Conservation (phyloP, 2,113 vertebrate species). For the Pomatorhinus ruficollis region DNA sequence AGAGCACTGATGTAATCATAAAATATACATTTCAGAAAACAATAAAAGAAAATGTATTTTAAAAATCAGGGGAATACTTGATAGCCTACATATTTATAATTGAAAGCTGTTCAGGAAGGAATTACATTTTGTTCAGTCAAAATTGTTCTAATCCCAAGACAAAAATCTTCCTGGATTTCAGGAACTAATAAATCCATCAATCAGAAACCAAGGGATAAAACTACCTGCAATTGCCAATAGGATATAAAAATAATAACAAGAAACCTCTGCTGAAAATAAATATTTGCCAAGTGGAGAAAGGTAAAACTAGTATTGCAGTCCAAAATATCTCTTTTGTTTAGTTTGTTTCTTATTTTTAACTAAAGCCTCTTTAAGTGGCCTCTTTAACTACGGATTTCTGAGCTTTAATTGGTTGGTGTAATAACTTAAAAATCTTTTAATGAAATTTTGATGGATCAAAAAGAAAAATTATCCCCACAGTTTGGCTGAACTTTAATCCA, state of each 20-base stretch:
- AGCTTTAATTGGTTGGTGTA: neutral
- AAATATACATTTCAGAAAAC: neutral
- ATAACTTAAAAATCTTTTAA: neutral
- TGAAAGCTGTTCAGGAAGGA: neutral
- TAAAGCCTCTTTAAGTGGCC: neutral
- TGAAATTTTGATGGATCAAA: neutral
- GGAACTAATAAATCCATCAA: conserved; percentile 37
- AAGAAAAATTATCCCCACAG: neutral
- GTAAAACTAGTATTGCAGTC: neutral
- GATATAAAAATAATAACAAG: neutral
- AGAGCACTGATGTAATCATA: neutral
- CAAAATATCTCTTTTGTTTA: neutral
- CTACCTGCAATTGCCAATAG: neutral
- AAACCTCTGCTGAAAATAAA: neutral
- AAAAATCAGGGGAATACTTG: neutral
- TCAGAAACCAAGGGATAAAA: conserved; percentile 22
- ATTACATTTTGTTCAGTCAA: neutral
- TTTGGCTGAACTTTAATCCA: neutral
- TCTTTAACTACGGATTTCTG: neutral
- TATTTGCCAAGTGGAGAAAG: neutral
- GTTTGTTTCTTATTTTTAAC: neutral
- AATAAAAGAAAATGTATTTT: neutral
- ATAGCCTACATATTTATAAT: neutral
- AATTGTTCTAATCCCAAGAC: conserved; percentile 12
- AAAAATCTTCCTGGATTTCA: conserved; percentile 22